Conservation (phyloP, 1,140 invertebrate genomes). For the Manduca sexta region DNA sequence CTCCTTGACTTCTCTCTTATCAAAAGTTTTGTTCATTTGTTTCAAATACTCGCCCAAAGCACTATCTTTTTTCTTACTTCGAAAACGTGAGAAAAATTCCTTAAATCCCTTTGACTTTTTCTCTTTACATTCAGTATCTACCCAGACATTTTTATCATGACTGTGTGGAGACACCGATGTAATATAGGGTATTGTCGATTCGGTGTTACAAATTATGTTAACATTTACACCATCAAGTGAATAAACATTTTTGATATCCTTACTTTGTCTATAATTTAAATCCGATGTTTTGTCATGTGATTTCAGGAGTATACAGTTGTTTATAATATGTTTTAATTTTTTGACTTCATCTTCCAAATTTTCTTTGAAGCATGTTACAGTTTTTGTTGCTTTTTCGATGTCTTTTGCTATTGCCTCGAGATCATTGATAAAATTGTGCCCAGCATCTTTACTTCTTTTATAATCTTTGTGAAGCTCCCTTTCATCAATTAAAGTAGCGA, state of each 20-base stretch:
- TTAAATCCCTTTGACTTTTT: slow-evolving; percentile 24
- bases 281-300: slow-evolving; percentile 18
- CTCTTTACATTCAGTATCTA: background rate
- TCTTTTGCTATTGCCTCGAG: slow-evolving; percentile 23
- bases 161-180: background rate
- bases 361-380: slow-evolving; percentile 15
- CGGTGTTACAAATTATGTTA: slow-evolving; percentile 45
- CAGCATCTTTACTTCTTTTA: background rate
- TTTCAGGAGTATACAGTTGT: slow-evolving; percentile 23
- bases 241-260: slow-evolving; percentile 27
- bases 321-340: slow-evolving; percentile 19
- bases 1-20: slow-evolving; percentile 12
- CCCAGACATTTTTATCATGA: background rate
- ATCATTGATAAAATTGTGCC: slow-evolving; percentile 15
- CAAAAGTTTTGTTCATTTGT: background rate
- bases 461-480: slow-evolving; percentile 4
- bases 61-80: slow-evolving; percentile 9
- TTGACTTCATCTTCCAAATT: slow-evolving; percentile 14
- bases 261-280: background rate
- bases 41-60: background rate
- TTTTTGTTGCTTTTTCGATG: slow-evolving; percentile 20
- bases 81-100: slow-evolving; percentile 11
- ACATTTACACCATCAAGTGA: slow-evolving; percentile 45
- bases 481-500: slow-evolving; percentile 37
- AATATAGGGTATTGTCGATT: slow-evolving; percentile 7